Evolutionary conservation across 1,140 invertebrate species (phyloP), one percentile per base, ranked within the genome.

Genomic region (Homalodisca vitripennis): DNA sequence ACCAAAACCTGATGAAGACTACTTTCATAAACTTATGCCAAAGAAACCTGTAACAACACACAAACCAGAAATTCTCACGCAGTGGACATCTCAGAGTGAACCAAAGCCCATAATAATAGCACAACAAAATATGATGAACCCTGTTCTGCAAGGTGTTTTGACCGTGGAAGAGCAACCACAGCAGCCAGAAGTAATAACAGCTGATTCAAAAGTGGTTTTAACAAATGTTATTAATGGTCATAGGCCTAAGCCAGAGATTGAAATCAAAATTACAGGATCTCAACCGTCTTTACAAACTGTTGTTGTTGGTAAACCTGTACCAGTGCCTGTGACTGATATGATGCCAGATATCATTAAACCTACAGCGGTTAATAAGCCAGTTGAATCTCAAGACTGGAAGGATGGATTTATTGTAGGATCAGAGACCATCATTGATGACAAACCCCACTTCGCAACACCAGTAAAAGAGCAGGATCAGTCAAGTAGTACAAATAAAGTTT

Each of bases 101-200:
- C 29, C 64, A 46, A 51, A 46, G 27, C 70, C 73, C n/a, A 57
- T 46, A 12, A 73, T 69, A 32, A 67, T 63, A 41, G 17, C 68
- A 47, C 53, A 32, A 20, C 67, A 68, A 30, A 68, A 71, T 3
- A 68, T 22, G 32, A 72, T 74, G 1, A 74, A 70, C 71, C 71
- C 73, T 13, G 41, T 74, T 47, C 34, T 74, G 32, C 66, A 69
- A 60, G 73, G 73, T 0, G 66, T 70, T 22, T 47, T 74, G 2
- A 74, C 66, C 46, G 73, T 74, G 2, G 73, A 71, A 60, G 73
- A 74, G 53, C 65, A 47, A 13, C 29, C 68, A n/a, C 70, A 72
- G 55, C 72, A 71, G 55, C 74, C 75, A 22, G 75, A 76, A 73
- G 74, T 76, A 13, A 73, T 74, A 29, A 74, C 72, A 20, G 72